These are phyloP conservation scores for Plutomurus gul DNA, from an alignment of 1,140 invertebrate genomes.

Conservation along the genomic window DNA sequence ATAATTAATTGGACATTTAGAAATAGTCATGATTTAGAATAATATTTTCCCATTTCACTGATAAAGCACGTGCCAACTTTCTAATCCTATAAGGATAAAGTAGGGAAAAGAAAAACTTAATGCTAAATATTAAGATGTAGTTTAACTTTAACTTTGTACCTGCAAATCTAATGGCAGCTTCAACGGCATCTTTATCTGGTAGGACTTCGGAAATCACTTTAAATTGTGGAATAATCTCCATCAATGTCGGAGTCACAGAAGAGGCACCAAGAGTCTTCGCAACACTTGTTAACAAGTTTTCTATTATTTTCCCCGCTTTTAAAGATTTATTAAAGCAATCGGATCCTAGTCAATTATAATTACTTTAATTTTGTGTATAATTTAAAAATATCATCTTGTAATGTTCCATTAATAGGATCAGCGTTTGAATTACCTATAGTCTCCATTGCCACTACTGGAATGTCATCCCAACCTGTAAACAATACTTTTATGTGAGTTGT, in stretches of 20 bases:
- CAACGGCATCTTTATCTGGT: conserved; percentile 60
- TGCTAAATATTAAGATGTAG: not conserved
- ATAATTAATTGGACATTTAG: not conserved
- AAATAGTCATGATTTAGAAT: not conserved
- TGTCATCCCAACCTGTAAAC: conserved; percentile 56
- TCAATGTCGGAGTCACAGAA: conserved; percentile 56
- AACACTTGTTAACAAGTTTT: conserved; percentile 60
- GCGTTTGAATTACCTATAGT: too few relatives aligned
- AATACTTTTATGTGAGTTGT: too few relatives aligned
- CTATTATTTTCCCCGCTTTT: conserved; percentile 58
- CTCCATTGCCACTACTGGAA: conserved; percentile 64
- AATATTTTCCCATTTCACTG: not conserved
- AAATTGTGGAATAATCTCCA: conserved; percentile 55
- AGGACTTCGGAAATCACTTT: conserved; percentile 59
- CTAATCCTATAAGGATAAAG: not conserved
- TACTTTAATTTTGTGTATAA: too few relatives aligned
- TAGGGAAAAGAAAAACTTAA: not conserved
- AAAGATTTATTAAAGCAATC: conserved; percentile 61
- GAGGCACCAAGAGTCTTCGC: conserved; percentile 58
- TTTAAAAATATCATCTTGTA: too few relatives aligned
- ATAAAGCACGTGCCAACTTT: not conserved
- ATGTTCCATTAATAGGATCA: too few relatives aligned
- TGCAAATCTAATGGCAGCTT: conserved; percentile 60
- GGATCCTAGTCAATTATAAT: too few relatives aligned
- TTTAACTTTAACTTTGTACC: conserved; percentile 55